Base-by-base conservation (phyloP, 2,797 vertebrate genomes). In the Coregonus sp. region DNA sequence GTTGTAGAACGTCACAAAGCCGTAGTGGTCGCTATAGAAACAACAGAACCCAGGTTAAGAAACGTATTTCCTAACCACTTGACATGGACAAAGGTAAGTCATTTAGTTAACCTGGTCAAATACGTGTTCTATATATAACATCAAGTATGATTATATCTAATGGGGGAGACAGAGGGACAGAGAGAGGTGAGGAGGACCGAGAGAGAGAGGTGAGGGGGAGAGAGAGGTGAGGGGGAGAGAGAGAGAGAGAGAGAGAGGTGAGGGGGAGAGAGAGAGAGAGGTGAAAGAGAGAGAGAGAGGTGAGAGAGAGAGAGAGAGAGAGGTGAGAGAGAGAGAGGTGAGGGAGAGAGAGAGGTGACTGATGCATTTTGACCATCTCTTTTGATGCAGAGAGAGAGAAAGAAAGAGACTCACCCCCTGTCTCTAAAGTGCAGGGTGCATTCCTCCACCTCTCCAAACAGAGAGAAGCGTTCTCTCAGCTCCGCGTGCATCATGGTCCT, bases 401-500 rank as follows among this genome's bases (percentile, higher is more conserved):
- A 29, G 15, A n/a, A 33, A 16, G 5, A 54, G 6, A 25, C 95
- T 92, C 76, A 99, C 98, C 97, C 95, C 78, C 95, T 90, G 0
- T 96, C 97, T 83, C 98, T 94, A 84, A 99, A 97, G 88, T 99
- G 97, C 72, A 99, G 94, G 1, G 96, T 97, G 79, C 97, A 98
- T 70, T 97, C 96, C 72, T 99, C 97, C 1, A 99, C 97, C 76
- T 96, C 95, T 72, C 98, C 98, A 0, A 99, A 98, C 77, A 97
- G 94, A 68, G 95, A 94, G 84, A 99, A 99, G 72, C 98, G 96
- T 9, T 96, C 95, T 75, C 93, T 95, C 82, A 99, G 91, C 76
- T 99, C 98, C 0, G 94, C 93, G 51, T 96, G 93, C 0, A 96
- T 97, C 97, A 99, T 99, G 0, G 92, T 92, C 75, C 93, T 94